Conservation (phyloP, 1,140 invertebrate genomes). For the Saccostrea echinata region DNA sequence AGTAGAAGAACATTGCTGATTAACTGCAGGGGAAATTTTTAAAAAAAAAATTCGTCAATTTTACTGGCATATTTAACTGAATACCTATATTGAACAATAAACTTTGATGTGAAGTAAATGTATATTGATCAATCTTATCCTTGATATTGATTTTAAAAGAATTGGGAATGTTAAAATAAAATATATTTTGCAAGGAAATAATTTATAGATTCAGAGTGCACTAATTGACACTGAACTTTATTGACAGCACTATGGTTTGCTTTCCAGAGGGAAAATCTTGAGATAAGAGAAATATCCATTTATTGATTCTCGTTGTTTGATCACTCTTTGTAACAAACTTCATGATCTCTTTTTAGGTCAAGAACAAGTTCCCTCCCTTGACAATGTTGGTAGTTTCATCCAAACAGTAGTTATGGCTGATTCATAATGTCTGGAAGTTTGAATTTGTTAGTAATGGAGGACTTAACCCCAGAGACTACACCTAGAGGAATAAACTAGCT, state of each 20-base stretch:
- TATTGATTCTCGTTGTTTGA: constrained; percentile 23
- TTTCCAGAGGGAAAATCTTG: background rate
- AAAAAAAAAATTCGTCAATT: too few relatives aligned
- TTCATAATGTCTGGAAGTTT: background rate
- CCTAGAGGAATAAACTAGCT: background rate
- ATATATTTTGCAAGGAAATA: too few relatives aligned
- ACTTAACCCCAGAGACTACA: constrained; percentile 9
- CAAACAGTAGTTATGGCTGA: constrained; percentile 36
- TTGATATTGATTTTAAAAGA: too few relatives aligned
- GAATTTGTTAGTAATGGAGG: background rate
- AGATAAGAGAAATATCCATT: constrained; percentile 15
- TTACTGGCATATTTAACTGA: too few relatives aligned
- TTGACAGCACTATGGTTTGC: background rate
- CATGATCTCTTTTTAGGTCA: constrained; percentile 1
- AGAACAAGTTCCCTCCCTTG: constrained; percentile 26
- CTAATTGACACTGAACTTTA: constrained; percentile 9
- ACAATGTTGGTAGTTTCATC: constrained; percentile 4
- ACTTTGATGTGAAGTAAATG: too few relatives aligned
- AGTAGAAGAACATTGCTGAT: too few relatives aligned
- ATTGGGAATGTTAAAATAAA: too few relatives aligned
- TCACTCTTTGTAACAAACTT: background rate
- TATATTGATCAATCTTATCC: too few relatives aligned
- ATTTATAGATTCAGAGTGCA: background rate
- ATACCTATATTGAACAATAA: too few relatives aligned
- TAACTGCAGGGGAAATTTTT: too few relatives aligned